Conservation (phyloP, 1,140 invertebrate species). For the Zaprionus kolodkinae region DNA sequence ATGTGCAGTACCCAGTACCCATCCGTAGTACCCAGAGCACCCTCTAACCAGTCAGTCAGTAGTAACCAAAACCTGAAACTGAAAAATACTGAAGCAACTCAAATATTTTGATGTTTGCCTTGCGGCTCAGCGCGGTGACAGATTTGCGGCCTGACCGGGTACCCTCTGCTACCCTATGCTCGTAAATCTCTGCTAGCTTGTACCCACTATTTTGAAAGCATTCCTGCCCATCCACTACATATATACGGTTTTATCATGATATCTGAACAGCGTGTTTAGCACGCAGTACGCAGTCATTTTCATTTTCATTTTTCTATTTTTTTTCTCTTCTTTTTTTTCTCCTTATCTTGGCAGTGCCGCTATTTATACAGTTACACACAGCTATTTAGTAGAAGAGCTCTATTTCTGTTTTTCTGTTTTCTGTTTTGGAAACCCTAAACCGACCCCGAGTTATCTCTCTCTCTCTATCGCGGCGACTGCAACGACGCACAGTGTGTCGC, state of each 20-base stretch:
- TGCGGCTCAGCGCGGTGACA: slow-evolving; percentile 71
- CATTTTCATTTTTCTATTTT: too few species aligned
- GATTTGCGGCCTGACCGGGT: slow-evolving; percentile 64
- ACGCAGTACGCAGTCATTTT: slow-evolving; percentile 73
- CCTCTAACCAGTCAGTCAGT: neutral
- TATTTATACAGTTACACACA: slow-evolving; percentile 53
- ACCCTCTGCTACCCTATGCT: slow-evolving; percentile 9
- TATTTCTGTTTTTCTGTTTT: slow-evolving; percentile 59
- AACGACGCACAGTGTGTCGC: slow-evolving; percentile 52
- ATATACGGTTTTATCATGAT: slow-evolving; percentile 67
- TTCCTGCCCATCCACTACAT: slow-evolving; percentile 22
- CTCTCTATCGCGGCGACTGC: neutral
- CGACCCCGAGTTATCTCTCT: slow-evolving; percentile 15
- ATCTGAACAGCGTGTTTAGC: slow-evolving; percentile 73
- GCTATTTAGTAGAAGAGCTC: neutral
- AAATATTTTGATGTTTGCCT: slow-evolving; percentile 77
- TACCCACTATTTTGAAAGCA: slow-evolving; percentile 49
- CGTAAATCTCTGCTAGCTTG: slow-evolving; percentile 69
- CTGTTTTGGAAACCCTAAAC: slow-evolving; percentile 40
- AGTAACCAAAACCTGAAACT: slow-evolving; percentile 16
- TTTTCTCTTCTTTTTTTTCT: slow-evolving; percentile 33
- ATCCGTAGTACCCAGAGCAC: neutral
- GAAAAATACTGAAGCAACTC: slow-evolving; percentile 60
- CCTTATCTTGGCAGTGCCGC: slow-evolving; percentile 71
- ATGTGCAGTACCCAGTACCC: slow-evolving; percentile 48